Evolutionary conservation across 2,888 invertebrate species (phyloP), one percentile per base, ranked within the genome.

Genomic region (Amphipyra tragopoginis): DNA sequence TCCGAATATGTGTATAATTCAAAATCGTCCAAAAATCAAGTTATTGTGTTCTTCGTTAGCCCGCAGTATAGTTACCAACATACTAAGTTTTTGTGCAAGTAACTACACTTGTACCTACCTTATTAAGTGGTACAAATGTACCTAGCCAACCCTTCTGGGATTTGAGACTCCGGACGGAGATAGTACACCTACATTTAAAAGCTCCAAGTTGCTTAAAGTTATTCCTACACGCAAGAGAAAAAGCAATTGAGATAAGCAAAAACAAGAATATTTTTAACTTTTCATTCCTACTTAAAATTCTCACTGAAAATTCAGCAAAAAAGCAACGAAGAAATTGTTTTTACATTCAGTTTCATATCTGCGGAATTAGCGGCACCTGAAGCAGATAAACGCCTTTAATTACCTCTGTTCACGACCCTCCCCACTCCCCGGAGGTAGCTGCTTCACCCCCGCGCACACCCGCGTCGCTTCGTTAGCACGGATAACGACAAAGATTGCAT

Each of bases 371-470:
- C 86, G 79, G 81, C 92, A 92, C 92, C 93, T 91, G 93, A 80
- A 76, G 79, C 84, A 88, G 92, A 93, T 92, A 92, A 92, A 90
- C 86, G 88, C 82, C 84, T 89, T 86, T 91, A 92, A 92, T 91
- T 90, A 90, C 86, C 82, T 80, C 76, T 79, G 72, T 82, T 77
- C 52, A 60, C 70, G 75, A 62, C 69, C 57, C 65, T 60, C 65
- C 52, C 74, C 21, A 68, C 66, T 51, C 59, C 64, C 59, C 55
- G 55, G 56, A 75, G 71, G 70, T 74, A 72, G 64, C 54, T 50
- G 36, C 66, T 65, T 65, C 69, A 62, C 66, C 67, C 69, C 69
- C 69, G 63, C 63, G 6, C 55, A 55, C 73, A 51, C 59, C 75
- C 61, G 66, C 69, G 60, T 55, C 73, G 77, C 85, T 89, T 89